Base-by-base conservation (phyloP, 2,113 vertebrate genomes). In the Sclerurus mexicanus region DNA sequence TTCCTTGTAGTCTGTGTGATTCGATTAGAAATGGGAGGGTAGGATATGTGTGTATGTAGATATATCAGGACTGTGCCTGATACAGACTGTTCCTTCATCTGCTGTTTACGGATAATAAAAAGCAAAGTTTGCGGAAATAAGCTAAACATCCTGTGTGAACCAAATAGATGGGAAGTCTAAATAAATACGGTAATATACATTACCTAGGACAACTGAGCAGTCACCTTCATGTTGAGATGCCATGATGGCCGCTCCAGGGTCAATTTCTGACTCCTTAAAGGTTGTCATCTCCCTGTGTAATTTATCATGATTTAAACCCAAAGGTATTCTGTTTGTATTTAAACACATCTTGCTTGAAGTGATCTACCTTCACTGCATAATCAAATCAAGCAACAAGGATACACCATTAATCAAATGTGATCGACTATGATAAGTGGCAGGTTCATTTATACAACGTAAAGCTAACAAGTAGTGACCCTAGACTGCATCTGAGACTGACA, bases 211-310 rank as follows among this genome's bases (percentile, higher is more conserved):
- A 30, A 46, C 7, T 42, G 33, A 30, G 42, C 47, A 80, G 10
- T 60, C 31, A 40, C 15, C 46, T 14, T 68, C 14, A 8, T 7
- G 7, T 50, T 50, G 47, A 78, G 46, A 16, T 79, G 47, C 19
- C 10, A 2, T 31, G 14, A 15, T 12, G 1, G 16, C 37, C 1
- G 3, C 47, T 93, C 0, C 1, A 90, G 68, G 52, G 22, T 67
- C 35, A 69, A 39, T 72, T 27, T 53, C 31, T 37, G 49, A 7
- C 44, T 42, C 17, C 66, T 68, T 17, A 4, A 42, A 31, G 44
- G 12, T 56, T 87, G 50, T 67, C 3, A 7, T 84, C 25, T 40
- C 77, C 17, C 3, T 71, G 22, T 80, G 24, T 88, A 40, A 53
- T 23, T 84, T 49, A 53, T 44, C 15, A 7, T 42, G 35, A 64